A percentile compares a stretch with the other conserved stretches of the same genome.
These are phyloP conservation scores for Drosophila austrosaltans DNA, from an alignment of 2,888 invertebrate genomes.

Conservation along the genomic window DNA sequence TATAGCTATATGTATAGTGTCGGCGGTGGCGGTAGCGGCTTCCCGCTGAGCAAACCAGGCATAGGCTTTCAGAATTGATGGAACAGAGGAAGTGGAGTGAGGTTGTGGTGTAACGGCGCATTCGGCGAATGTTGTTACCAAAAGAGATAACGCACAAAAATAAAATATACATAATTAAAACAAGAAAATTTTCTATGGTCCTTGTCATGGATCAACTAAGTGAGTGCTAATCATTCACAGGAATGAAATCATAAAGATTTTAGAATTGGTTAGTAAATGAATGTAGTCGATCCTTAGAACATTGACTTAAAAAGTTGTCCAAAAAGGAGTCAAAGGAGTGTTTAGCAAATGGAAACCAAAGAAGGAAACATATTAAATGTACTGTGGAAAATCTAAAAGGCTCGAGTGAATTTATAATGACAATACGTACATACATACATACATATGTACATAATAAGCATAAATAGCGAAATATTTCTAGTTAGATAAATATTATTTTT, in stretches of 20 bases:
- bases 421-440: no score
- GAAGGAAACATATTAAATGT: no score
- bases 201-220: conserved; percentile 17
- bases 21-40: conserved; percentile 4
- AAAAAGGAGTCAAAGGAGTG: no score
- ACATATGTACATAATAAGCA: no score
- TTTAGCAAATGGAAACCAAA: no score
- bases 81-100: conserved; percentile 14
- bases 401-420: no score
- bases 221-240: conserved; percentile 39
- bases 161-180: conserved; percentile 57
- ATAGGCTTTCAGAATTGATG: conserved; percentile 6
- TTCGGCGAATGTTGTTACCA: conserved; percentile 46
- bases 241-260: not conserved
- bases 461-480: no score
- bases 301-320: no score
- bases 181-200: conserved; percentile 24
- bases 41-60: conserved; percentile 1
- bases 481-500: no score
- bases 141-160: conserved; percentile 58
- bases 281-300: no score
- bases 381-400: no score
- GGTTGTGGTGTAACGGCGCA: conserved; percentile 8
- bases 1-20: conserved; percentile 8
- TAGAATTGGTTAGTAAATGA: no score